These are phyloP conservation scores for Dendrolimus kikuchii DNA, from an alignment of 1,140 invertebrate species.

Conservation along the genomic window DNA sequence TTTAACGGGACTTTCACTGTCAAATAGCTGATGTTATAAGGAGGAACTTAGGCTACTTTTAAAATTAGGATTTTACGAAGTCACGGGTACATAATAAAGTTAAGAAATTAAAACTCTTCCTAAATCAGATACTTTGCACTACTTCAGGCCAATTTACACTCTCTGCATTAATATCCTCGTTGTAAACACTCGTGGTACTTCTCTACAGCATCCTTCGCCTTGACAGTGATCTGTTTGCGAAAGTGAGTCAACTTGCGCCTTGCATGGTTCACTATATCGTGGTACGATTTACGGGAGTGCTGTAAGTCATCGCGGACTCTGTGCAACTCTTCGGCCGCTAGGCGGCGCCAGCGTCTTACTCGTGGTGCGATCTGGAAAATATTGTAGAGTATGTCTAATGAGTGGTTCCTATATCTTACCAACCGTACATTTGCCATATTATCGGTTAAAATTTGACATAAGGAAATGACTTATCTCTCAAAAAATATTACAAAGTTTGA, in stretches of 20 bases:
- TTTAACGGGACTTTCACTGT: too few relatives aligned
- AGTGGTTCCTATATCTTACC: background rate
- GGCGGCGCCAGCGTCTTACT: conserved; percentile 42
- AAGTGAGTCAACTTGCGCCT: conserved; percentile 36
- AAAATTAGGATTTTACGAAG: too few relatives aligned
- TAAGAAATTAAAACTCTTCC: background rate
- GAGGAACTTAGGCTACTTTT: too few relatives aligned
- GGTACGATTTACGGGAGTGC: conserved; percentile 40
- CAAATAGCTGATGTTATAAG: too few relatives aligned
- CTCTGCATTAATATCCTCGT: background rate
- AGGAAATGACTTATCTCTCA: too few relatives aligned
- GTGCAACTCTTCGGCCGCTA: conserved; percentile 40
- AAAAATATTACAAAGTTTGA: too few relatives aligned
- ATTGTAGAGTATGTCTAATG: background rate
- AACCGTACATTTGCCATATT: background rate
- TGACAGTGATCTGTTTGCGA: conserved; percentile 20
- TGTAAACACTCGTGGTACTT: conserved; percentile 15
- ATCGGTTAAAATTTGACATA: too few relatives aligned
- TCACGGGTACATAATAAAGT: background rate
- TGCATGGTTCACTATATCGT: conserved; percentile 41
- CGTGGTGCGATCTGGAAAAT: conserved; percentile 35
- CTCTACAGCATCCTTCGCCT: conserved; percentile 16
- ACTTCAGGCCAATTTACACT: background rate
- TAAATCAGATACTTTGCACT: background rate
- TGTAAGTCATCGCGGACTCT: conserved; percentile 47